Evolutionary conservation across 2,113 vertebrate genomes (phyloP).

Genomic region (Salvelinus namaycush): DNA sequence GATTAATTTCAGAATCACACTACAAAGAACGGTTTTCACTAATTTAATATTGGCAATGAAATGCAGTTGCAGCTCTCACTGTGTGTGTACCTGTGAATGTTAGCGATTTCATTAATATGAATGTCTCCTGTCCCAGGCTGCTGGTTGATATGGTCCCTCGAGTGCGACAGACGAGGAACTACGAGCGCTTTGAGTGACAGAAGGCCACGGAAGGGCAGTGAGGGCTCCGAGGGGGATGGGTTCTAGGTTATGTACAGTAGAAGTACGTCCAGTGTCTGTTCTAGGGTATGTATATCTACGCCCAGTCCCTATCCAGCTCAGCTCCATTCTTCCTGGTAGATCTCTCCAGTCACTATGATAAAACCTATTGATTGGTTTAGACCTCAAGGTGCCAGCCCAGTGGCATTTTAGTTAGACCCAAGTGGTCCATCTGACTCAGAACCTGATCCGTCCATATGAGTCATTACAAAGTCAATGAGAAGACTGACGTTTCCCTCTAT

Average conservation of each 20-base stretch:
- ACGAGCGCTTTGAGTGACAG: constrained; percentile 94
- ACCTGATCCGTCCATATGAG: not conserved
- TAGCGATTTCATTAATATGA: too few relatives aligned
- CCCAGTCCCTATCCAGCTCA: not conserved
- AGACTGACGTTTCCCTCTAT: not conserved
- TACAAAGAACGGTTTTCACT: not conserved
- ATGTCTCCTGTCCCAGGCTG: constrained; percentile 72
- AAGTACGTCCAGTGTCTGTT: not conserved
- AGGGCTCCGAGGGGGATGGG: constrained; percentile 8
- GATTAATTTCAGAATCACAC: too few relatives aligned
- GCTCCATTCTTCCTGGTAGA: not conserved
- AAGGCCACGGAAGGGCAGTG: not conserved
- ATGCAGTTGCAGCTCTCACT: not conserved
- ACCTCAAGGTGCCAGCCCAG: constrained; percentile 52
- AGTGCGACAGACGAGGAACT: constrained; percentile 88
- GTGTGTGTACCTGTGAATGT: not conserved
- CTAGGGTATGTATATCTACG: not conserved
- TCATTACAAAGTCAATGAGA: not conserved
- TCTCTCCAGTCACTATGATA: constrained; percentile 40
- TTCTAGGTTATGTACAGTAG: not conserved
- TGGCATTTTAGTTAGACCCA: constrained; percentile 40
- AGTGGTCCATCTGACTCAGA: constrained; percentile 1
- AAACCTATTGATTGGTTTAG: constrained; percentile 16
- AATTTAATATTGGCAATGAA: not conserved
- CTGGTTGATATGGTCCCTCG: constrained; percentile 91